Evolutionary conservation across 1,140 invertebrate genomes (phyloP), one percentile per base, ranked within the genome.

Genomic region (Megathymus violae): DNA sequence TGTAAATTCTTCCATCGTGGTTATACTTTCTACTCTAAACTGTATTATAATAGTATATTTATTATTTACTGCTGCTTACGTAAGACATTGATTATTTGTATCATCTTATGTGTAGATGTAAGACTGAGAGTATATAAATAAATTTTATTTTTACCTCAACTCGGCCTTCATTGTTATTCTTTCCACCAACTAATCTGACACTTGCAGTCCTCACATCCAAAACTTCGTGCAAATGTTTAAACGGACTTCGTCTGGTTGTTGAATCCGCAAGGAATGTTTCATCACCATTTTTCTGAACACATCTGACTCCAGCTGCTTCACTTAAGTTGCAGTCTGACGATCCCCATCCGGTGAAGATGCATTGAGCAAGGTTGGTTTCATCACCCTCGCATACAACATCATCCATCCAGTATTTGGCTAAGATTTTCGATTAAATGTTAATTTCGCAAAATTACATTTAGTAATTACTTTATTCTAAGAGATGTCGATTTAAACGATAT

Each of bases 361-460:
- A 99, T 0, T 94, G 80, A 0, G 91, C 85, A 7, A 99, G 75
- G 38, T 93, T 93, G 9, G 85, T 78, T 82, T 99, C 97, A 48
- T 93, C 92, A 0, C 97, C 97, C 72, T 94, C 93, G 83, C 97
- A 99, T 62, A 94, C 95, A 3, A 98, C 83, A 83, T 98, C 97
- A 80, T 98, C 97, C 95, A 99, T 95, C 96, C 96, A 98, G 71
- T 94, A 97, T 70, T 93, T 94, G 71, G 93, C 96, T 97, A 67
- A 48, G 78, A 80, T 52, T 38, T 31, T 58, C 34, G 66, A 15
- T 62, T 17, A 10, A 47, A 47, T 62, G 31, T 3, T 31, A 34
- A 9, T 10, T 64, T 43, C 14, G 9, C 3, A 7, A 13, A n/a
- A n/a, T n/a, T n/a, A n/a, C n/a, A n/a, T n/a, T n/a, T n/a, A n/a